A percentile compares a stretch with the other conserved stretches of the same genome.
These are phyloP conservation scores for Callosobruchus maculatus DNA, from an alignment of 2,888 invertebrate species.

Conservation along the genomic window DNA sequence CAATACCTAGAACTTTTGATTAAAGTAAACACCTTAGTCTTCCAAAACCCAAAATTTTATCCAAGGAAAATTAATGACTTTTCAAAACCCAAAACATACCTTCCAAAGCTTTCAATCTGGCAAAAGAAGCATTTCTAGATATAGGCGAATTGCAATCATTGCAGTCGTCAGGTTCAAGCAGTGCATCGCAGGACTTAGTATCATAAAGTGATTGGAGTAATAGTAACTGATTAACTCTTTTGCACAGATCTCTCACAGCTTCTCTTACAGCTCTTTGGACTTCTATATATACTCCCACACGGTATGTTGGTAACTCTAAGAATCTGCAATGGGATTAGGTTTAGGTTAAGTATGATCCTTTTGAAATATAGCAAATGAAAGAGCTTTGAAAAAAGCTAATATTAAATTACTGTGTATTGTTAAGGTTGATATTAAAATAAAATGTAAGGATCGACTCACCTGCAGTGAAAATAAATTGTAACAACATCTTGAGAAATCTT, in stretches of 20 bases:
- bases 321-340: conserved; percentile 50
- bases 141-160: conserved; percentile 33
- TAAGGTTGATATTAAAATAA: background rate
- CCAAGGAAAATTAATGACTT: background rate
- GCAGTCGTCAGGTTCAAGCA: conserved; percentile 62
- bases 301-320: conserved; percentile 52
- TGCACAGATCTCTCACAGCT: conserved; percentile 58
- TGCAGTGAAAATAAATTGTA: conserved; percentile 65
- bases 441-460: conserved; percentile 42
- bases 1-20: too few species aligned
- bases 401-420: too few species aligned
- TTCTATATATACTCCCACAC: conserved; percentile 53
- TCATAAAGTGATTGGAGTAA: conserved; percentile 66
- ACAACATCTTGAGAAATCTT: conserved; percentile 57
- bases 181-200: conserved; percentile 60
- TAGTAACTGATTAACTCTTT: conserved; percentile 65
- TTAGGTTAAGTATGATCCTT: too few species aligned
- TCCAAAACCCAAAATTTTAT: background rate
- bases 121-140: conserved; percentile 37
- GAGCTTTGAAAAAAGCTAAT: too few species aligned
- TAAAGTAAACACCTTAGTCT: too few species aligned
- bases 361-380: too few species aligned
- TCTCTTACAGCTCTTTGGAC: conserved; percentile 54
- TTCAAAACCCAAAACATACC: conserved; percentile 28
- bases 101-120: conserved; percentile 43